These are phyloP conservation scores for Struthidea cinerea DNA, from an alignment of 2,113 vertebrate genomes.

Conservation along the genomic window DNA sequence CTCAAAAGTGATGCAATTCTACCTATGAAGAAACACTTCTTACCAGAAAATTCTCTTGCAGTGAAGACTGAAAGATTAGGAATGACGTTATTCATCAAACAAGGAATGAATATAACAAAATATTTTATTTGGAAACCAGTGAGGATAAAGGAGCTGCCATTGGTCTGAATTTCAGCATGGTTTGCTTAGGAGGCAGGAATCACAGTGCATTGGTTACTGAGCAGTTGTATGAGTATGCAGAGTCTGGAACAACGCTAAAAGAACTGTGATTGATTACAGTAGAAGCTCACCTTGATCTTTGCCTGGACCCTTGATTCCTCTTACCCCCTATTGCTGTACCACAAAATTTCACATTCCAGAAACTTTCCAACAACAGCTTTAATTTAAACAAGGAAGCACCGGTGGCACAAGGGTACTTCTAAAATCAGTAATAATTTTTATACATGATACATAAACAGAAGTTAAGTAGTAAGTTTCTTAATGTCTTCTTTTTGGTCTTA, in stretches of 20 bases:
- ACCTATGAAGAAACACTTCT: neutral
- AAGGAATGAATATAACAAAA: neutral
- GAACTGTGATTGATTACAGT: neutral
- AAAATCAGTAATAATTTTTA: neutral
- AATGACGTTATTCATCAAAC: neutral
- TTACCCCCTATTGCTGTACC: neutral
- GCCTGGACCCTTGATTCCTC: neutral
- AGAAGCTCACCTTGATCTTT: neutral
- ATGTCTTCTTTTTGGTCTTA: neutral
- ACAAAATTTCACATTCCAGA: neutral
- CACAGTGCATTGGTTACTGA: neutral
- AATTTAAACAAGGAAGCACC: neutral
- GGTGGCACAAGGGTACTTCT: neutral
- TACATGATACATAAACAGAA: neutral
- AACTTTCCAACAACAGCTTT: neutral
- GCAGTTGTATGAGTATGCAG: neutral
- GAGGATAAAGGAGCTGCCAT: neutral
- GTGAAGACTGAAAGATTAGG: neutral
- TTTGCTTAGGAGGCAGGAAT: neutral
- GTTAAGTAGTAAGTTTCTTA: neutral
- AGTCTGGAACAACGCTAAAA: neutral
- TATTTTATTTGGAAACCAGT: neutral
- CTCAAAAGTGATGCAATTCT: neutral
- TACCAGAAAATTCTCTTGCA: neutral
- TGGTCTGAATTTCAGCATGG: neutral